Conservation (phyloP, 1,140 invertebrate genomes). For the Achroia grisella region DNA sequence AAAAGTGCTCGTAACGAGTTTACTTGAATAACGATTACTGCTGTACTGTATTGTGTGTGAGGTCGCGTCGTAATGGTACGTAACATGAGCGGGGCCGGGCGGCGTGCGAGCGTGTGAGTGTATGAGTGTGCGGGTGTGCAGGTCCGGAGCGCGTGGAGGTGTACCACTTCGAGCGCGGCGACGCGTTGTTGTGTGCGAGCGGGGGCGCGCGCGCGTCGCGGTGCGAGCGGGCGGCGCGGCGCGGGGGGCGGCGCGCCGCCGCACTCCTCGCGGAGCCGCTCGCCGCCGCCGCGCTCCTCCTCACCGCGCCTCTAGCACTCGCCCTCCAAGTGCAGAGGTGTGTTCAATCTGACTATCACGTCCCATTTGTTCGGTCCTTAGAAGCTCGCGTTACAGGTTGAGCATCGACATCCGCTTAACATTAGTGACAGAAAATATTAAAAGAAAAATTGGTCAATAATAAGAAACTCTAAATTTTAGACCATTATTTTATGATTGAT, state of each 20-base stretch:
- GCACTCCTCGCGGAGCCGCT: conserved; percentile 20
- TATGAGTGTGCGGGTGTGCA: background rate
- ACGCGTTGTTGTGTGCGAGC: background rate
- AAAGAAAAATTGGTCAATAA: too few species aligned
- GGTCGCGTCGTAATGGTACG: background rate
- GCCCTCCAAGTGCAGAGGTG: conserved; percentile 12
- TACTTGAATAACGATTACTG: too few species aligned
- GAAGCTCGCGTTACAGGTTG: background rate
- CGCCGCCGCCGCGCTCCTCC: conserved; percentile 18
- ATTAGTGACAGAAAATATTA: too few species aligned
- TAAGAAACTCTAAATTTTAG: too few species aligned
- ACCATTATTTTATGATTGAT: too few species aligned
- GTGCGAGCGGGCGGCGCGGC: conserved; percentile 5
- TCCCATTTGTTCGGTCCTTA: background rate
- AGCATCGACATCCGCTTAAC: too few species aligned
- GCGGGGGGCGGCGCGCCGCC: conserved; percentile 10
- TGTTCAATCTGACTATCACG: too few species aligned
- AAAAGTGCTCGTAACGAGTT: too few species aligned
- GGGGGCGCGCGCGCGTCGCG: conserved; percentile 1
- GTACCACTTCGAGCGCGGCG: conserved; percentile 6
- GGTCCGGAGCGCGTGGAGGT: conserved; percentile 7
- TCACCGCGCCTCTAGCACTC: conserved; percentile 14
- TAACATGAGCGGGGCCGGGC: background rate
- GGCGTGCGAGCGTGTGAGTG: background rate
- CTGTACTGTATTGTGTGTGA: too few species aligned